Conservation (phyloP, 2,888 invertebrate species). For the Rhopalosiphum nymphaeae region DNA sequence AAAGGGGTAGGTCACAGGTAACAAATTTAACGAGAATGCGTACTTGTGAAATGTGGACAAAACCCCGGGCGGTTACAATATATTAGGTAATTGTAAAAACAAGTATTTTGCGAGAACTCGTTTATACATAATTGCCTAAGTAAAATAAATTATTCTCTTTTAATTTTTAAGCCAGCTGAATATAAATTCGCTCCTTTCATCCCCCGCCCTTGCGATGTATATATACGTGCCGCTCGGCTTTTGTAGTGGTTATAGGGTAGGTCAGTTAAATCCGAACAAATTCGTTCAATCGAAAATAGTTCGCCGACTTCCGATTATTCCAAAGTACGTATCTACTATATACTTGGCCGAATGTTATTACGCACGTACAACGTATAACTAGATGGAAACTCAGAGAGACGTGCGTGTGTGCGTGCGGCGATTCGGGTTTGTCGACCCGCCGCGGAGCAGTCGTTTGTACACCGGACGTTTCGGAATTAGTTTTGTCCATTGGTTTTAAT, state of each 20-base stretch:
- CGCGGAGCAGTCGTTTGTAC: neutral
- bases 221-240: neutral
- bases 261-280: neutral
- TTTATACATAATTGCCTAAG: neutral
- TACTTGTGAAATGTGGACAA: neutral
- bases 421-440: neutral
- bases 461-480: conserved; percentile 50
- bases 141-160: neutral
- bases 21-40: neutral
- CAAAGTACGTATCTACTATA: neutral
- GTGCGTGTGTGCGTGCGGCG: neutral
- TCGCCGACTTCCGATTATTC: neutral
- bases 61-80: neutral
- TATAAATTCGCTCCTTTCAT: too few species aligned
- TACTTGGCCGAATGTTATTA: neutral
- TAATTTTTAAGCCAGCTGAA: neutral
- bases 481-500: conserved; percentile 60
- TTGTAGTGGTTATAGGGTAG: neutral
- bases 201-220: neutral
- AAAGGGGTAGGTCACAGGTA: neutral
- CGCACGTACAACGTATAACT: neutral
- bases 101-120: neutral
- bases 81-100: neutral
- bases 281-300: neutral
- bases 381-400: neutral